These are phyloP conservation scores for Sphenopsis melanotis DNA, from an alignment of 2,797 vertebrate genomes.

Conservation along the genomic window DNA sequence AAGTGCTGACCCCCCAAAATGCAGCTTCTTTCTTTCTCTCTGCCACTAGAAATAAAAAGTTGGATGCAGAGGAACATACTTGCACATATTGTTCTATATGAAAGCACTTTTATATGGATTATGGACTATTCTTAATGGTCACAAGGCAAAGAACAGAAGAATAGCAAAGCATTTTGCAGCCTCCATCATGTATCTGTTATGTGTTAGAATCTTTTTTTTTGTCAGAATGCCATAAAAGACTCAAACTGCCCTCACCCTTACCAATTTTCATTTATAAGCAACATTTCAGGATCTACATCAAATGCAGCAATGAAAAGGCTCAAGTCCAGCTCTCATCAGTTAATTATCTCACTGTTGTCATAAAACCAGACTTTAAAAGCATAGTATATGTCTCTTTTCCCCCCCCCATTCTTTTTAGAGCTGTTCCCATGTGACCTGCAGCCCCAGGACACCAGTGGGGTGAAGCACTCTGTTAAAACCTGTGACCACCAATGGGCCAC, in stretches of 20 bases:
- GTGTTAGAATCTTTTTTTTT: neutral
- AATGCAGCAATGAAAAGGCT: neutral
- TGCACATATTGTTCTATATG: neutral
- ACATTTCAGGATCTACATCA: neutral
- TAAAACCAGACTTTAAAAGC: neutral
- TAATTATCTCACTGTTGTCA: neutral
- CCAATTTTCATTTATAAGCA: neutral
- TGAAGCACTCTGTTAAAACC: neutral
- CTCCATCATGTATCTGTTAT: neutral
- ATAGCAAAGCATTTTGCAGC: neutral
- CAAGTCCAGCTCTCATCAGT: neutral
- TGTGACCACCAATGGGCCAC: neutral
- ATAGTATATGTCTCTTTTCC: accelerated
- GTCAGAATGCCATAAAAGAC: neutral
- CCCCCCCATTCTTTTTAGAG: neutral
- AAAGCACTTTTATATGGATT: neutral
- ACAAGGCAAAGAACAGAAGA: neutral
- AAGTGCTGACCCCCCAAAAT: neutral
- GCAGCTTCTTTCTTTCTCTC: neutral
- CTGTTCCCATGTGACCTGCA: neutral
- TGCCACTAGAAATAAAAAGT: neutral
- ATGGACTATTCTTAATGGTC: neutral
- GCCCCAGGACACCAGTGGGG: neutral
- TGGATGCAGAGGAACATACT: neutral
- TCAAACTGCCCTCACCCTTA: neutral